phyloP scores from a whole-genome alignment of 2,797 vertebrate species.

The Sebastes hopkinsi region DNA sequence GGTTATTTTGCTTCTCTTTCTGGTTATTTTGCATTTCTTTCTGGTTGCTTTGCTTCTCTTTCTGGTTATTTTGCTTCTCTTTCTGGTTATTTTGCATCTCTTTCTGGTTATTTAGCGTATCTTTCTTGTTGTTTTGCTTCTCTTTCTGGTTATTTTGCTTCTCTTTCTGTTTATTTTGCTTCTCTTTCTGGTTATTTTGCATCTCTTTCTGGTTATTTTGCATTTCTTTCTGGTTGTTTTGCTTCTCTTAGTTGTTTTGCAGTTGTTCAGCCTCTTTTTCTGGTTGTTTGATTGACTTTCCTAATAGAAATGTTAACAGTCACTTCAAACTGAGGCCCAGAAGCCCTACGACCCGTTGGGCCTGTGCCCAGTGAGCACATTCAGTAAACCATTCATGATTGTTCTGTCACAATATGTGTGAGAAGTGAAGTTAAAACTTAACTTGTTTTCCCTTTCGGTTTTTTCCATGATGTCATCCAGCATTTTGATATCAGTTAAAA shows the following conservation, averaged over 20 bases:
- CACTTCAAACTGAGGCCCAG: background rate
- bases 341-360: background rate
- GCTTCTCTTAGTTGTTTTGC: background rate
- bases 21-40: too few relatives aligned
- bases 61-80: too few relatives aligned
- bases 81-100: too few relatives aligned
- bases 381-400: background rate
- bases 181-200: too few relatives aligned
- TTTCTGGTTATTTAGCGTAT: fast-evolving
- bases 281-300: background rate
- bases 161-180: too few relatives aligned
- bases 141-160: too few relatives aligned
- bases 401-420: background rate
- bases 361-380: background rate
- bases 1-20: too few relatives aligned
- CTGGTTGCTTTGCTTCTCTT: too few relatives aligned
- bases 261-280: background rate
- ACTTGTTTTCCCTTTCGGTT: background rate
- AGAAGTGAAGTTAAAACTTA: background rate
- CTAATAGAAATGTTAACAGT: background rate
- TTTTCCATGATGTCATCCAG: background rate
- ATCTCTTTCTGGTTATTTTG: too few relatives aligned
- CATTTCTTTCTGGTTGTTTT: fast-evolving
- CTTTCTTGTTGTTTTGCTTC: too few relatives aligned
- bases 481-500: background rate